Conservation (phyloP, 2,113 vertebrate species). For the Myotis davidii region DNA sequence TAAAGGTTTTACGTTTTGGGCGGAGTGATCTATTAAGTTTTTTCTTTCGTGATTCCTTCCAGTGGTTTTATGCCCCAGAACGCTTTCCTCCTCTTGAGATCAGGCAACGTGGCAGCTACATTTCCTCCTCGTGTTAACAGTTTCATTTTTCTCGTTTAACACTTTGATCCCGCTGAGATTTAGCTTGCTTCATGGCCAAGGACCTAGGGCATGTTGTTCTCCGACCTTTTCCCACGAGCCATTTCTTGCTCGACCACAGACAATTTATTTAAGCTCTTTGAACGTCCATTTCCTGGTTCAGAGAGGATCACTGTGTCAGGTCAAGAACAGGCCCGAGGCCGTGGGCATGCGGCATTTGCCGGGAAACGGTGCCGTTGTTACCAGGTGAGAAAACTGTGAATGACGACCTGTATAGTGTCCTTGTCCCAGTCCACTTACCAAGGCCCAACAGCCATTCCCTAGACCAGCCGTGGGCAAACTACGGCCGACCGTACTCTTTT, state of each 20-base stretch:
- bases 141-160: not conserved
- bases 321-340: not conserved
- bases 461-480: no score
- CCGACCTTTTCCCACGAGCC: not conserved
- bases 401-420: not conserved
- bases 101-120: not conserved
- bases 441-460: not conserved
- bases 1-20: not conserved
- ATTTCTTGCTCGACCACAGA: not conserved
- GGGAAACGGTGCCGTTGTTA: not conserved
- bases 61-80: not conserved
- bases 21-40: not conserved
- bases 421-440: not conserved
- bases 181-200: not conserved
- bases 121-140: not conserved
- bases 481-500: no score
- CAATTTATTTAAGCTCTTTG: not conserved
- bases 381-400: not conserved
- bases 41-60: not conserved
- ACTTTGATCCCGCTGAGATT: not conserved
- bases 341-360: not conserved
- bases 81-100: not conserved
- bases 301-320: not conserved
- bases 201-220: not conserved
- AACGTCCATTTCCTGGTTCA: not conserved